Evolutionary conservation across 2,113 vertebrate genomes (phyloP).

Genomic region (Eulemur rufifrons): DNA sequence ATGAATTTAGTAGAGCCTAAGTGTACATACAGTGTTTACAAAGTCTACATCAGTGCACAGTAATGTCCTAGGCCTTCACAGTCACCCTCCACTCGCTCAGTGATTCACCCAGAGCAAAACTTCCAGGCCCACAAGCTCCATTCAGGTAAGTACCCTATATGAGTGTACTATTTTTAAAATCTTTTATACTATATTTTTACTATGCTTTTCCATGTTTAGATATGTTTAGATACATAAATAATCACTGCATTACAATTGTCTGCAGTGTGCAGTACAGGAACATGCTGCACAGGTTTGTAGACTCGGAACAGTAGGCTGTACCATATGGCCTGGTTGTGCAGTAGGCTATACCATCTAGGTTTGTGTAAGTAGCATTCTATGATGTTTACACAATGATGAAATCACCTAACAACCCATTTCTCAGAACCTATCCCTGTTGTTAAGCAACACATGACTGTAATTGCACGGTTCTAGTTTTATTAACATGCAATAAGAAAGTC

Average conservation of each 20-base stretch:
- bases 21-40: not conserved
- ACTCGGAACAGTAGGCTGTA: not conserved
- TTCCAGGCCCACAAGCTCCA: no score
- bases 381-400: not conserved
- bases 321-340: not conserved
- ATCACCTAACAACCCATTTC: not conserved
- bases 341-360: not conserved
- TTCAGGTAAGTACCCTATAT: not conserved
- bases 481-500: not conserved
- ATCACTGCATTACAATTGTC: not conserved
- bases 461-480: not conserved
- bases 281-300: not conserved
- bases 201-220: not conserved
- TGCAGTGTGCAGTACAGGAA: not conserved
- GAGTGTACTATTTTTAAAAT: not conserved
- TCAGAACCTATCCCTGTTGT: not conserved
- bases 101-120: no score
- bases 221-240: not conserved
- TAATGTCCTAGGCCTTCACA: not conserved
- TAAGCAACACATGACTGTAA: not conserved
- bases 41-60: not conserved
- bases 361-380: not conserved
- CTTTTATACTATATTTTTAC: not conserved
- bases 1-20: not conserved
- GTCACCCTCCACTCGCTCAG: not conserved